Percentiles rank a stretch among this genome's conserved stretches.
These are phyloP conservation scores for Echiichthys vipera DNA, from an alignment of 2,797 vertebrate genomes.

Conservation along the genomic window DNA sequence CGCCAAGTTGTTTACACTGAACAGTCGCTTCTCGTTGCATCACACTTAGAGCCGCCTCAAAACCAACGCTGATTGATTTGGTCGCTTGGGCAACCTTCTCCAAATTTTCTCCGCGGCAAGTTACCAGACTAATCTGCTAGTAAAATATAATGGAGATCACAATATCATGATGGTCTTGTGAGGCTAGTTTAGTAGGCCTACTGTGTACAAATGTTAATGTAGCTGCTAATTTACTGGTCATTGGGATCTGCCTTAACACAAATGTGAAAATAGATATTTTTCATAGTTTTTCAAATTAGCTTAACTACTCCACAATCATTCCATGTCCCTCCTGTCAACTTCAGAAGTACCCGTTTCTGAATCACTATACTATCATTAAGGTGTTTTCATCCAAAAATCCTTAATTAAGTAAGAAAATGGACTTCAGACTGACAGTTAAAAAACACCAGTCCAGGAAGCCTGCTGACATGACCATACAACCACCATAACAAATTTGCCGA, in stretches of 20 bases:
- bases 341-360: background rate
- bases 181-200: no score
- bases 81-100: no score
- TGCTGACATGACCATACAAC: background rate
- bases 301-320: background rate
- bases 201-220: no score
- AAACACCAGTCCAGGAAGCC: background rate
- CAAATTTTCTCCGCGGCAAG: no score
- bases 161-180: no score
- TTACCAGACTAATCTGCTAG: no score
- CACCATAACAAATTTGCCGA: slow-evolving; percentile 4
- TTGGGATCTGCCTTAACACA: background rate
- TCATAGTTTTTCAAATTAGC: background rate
- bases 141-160: no score
- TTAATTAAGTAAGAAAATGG: background rate
- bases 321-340: background rate
- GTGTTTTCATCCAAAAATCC: background rate
- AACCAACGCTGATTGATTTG: no score
- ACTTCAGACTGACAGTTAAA: no score
- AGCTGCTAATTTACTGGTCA: background rate
- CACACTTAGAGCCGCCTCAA: no score
- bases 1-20: no score
- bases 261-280: background rate
- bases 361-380: background rate
- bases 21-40: no score